phyloP scores from a whole-genome alignment of 2,113 vertebrate species.

The Xenus cinereus region DNA sequence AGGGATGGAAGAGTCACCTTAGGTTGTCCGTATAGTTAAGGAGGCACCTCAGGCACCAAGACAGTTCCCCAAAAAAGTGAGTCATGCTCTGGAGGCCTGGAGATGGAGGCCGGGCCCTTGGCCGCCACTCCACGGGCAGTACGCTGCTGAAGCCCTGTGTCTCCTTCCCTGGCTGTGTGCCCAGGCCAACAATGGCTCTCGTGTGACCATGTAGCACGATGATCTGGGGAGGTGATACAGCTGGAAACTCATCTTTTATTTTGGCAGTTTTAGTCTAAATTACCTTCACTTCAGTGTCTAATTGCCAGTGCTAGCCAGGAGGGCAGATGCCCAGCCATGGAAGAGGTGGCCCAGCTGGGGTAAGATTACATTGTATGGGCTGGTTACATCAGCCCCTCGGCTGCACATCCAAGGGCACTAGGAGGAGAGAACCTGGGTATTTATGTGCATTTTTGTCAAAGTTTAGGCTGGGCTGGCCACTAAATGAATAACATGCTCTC shows the following conservation, averaged over 20 bases:
- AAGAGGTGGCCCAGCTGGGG: background rate
- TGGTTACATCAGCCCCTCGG: background rate
- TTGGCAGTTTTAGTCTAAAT: background rate
- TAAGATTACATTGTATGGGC: background rate
- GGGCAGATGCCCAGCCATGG: background rate
- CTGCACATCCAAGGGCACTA: rapidly evolving
- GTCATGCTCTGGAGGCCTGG: background rate
- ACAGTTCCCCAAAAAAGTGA: background rate
- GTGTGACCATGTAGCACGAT: rapidly evolving
- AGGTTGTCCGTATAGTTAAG: background rate
- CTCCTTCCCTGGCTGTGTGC: background rate
- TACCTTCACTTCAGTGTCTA: background rate
- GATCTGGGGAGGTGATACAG: background rate
- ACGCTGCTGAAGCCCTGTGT: background rate
- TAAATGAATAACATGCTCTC: background rate
- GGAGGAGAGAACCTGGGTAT: background rate
- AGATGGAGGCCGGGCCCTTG: background rate
- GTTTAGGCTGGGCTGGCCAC: background rate
- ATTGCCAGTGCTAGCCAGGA: background rate
- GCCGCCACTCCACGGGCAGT: rapidly evolving
- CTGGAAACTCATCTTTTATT: background rate
- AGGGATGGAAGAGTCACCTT: background rate
- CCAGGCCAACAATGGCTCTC: background rate
- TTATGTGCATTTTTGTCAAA: background rate
- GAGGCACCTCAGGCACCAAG: background rate